Evolutionary conservation across 2,888 invertebrate genomes (phyloP), one percentile per base, ranked within the genome.

Genomic region (Helobdella robusta): DNA sequence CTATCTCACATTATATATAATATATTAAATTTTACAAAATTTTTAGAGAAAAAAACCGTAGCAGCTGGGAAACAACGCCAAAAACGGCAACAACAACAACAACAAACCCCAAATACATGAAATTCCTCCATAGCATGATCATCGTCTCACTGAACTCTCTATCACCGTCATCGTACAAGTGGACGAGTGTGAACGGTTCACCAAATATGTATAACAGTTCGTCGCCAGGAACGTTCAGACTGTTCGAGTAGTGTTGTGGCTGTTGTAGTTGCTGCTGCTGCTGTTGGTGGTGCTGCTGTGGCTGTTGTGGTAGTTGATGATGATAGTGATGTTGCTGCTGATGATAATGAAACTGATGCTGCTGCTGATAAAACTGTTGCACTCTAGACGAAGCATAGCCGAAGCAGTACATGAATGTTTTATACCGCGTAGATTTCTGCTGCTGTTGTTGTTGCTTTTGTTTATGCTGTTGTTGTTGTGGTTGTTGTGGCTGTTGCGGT

Each of bases 171-270:
- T 71, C 74, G 36, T 52, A 66, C 20, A 69, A 61, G 4, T 30
- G 18, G 11, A 40, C 28, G 65, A 77, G 76, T 1, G 78, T 76
- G 15, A 77, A 70, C 6, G 78, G 77, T 5, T 77, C 76, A 4
- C 78, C 78, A 63, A 78, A 77, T 25, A 77, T 73, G 66, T 78
- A 78, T 2, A 74, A 74, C 40, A 78, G 66, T 66, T 78, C 78
- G 61, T 77, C 76, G 8, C 77, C 77, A 65, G 75, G 75, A 18
- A 76, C 74, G 25, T 74, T 75, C 48, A 72, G 72, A 5, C 73
- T 71, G 73, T 74, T 66, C 44, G n/a, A 40, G 18, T n/a, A 6
- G n/a, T 25, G 56, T 8, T 30, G 28, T 4, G 28, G 20, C 20
- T 36, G 40, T 44, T 46, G 40, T n/a, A n/a, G n/a, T n/a, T n/a